Evolutionary conservation across 1,140 invertebrate species (phyloP).

Genomic region (Pseudomyrmex concolor): DNA sequence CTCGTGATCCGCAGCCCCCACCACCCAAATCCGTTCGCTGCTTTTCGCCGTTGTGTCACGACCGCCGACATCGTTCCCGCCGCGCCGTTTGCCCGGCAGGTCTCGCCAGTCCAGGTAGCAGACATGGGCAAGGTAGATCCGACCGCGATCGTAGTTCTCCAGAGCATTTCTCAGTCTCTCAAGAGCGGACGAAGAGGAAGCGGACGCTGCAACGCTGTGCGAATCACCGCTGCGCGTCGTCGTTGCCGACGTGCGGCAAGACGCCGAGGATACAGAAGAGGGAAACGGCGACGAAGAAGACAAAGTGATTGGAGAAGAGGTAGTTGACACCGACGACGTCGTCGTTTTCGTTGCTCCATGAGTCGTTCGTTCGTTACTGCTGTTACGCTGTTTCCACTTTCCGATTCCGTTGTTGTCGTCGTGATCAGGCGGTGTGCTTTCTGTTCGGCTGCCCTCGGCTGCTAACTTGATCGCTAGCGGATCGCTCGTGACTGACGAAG

Average conservation of each 20-base stretch:
- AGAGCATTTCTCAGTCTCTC: slow-evolving; percentile 75
- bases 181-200: slow-evolving; percentile 51
- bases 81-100: slow-evolving; percentile 80
- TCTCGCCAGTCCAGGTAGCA: slow-evolving; percentile 84
- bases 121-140: slow-evolving; percentile 84
- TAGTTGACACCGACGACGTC: slow-evolving; percentile 2
- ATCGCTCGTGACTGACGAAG: slow-evolving; percentile 43
- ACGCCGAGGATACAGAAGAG: slow-evolving; percentile 61
- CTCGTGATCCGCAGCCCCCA: slow-evolving; percentile 84
- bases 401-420: slow-evolving; percentile 30
- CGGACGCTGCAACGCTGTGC: slow-evolving; percentile 3
- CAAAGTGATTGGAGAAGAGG: slow-evolving; percentile 17
- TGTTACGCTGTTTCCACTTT: slow-evolving; percentile 38
- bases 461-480: background rate
- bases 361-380: slow-evolving; percentile 8
- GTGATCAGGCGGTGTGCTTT: background rate
- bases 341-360: slow-evolving; percentile 17
- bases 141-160: slow-evolving; percentile 81
- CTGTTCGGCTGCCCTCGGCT: background rate
- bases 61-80: background rate
- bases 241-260: slow-evolving; percentile 31
- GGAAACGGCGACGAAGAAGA: slow-evolving; percentile 62
- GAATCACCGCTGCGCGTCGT: slow-evolving; percentile 21
- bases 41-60: slow-evolving; percentile 71
- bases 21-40: slow-evolving; percentile 80